Percentiles rank a stretch among this genome's conserved stretches.
These are phyloP conservation scores for Epicauta chinensis DNA, from an alignment of 1,140 invertebrate species.

Conservation along the genomic window DNA sequence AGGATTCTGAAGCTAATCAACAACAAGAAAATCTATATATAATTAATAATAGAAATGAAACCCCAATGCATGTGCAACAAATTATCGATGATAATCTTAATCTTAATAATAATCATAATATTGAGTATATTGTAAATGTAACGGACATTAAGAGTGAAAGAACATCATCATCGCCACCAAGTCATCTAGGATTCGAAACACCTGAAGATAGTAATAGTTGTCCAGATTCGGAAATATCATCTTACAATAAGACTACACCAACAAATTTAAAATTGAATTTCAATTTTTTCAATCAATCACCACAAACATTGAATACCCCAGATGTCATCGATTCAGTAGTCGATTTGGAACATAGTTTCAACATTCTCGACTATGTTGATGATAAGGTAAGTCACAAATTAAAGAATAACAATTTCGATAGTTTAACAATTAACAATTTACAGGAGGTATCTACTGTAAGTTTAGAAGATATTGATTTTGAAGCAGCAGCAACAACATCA, in stretches of 20 bases:
- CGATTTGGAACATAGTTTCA: constrained; percentile 28
- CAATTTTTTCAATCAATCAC: neutral
- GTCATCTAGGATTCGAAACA: constrained; percentile 9
- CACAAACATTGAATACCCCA: constrained; percentile 28
- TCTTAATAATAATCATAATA: constrained; percentile 10
- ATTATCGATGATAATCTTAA: constrained; percentile 10
- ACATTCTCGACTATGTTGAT: constrained; percentile 30
- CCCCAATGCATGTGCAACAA: constrained; percentile 10
- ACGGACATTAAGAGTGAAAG: constrained; percentile 18
- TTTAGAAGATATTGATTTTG: constrained; percentile 15
- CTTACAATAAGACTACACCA: neutral
- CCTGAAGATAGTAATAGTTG: constrained; percentile 16
- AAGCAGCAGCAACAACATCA: constrained; percentile 5
- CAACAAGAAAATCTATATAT: constrained; percentile 12
- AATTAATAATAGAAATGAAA: constrained; percentile 15
- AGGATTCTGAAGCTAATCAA: constrained; percentile 12
- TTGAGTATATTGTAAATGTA: constrained; percentile 16
- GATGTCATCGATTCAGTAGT: constrained; percentile 34
- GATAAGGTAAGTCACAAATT: constrained; percentile 16
- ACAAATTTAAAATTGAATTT: constrained; percentile 14
- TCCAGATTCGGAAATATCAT: constrained; percentile 1
- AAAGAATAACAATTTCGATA: no score
- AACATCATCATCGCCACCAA: constrained; percentile 1
- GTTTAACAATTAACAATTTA: constrained; percentile 2
- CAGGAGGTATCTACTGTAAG: constrained; percentile 19